These are phyloP conservation scores for Megaustenia siamemsis DNA, from an alignment of 2,888 invertebrate genomes.

Conservation along the genomic window DNA sequence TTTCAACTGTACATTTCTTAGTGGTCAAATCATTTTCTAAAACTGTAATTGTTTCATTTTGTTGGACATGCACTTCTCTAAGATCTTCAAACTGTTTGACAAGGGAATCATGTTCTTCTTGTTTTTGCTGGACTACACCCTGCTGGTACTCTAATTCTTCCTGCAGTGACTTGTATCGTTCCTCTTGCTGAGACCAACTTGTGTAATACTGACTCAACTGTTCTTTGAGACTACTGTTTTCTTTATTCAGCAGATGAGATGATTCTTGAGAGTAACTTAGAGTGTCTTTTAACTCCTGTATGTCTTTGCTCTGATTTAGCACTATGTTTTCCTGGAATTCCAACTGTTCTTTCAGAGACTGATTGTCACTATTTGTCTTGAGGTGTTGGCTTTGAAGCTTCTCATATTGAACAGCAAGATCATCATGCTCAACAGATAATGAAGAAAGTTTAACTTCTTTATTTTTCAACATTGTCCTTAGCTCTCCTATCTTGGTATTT, in stretches of 20 bases:
- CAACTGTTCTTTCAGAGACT: slow-evolving; percentile 30
- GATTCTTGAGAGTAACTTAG: slow-evolving; percentile 5
- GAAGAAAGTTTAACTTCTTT: slow-evolving; percentile 45
- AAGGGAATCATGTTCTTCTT: not conserved
- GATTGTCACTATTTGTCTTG: slow-evolving; percentile 37
- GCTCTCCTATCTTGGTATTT: slow-evolving; percentile 28
- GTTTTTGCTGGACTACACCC: not conserved
- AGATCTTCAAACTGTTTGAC: slow-evolving; percentile 19
- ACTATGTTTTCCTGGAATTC: not conserved
- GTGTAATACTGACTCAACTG: slow-evolving; percentile 7
- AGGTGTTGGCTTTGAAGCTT: slow-evolving; percentile 50
- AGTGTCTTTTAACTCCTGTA: not conserved
- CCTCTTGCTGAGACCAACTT: slow-evolving; percentile 19
- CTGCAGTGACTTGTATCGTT: slow-evolving; percentile 2
- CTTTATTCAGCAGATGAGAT: slow-evolving; percentile 31
- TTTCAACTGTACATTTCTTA: not conserved
- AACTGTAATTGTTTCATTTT: slow-evolving; percentile 18
- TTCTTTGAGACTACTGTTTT: slow-evolving; percentile 26
- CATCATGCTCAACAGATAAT: slow-evolving; percentile 40
- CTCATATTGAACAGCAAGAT: slow-evolving; percentile 54
- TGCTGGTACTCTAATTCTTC: slow-evolving; percentile 17
- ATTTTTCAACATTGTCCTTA: slow-evolving; percentile 50
- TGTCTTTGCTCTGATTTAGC: not conserved
- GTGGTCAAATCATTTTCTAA: slow-evolving; percentile 38
- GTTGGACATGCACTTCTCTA: not conserved